phyloP scores from a whole-genome alignment of 1,140 invertebrate species.

The Cyclargus thomasi region DNA sequence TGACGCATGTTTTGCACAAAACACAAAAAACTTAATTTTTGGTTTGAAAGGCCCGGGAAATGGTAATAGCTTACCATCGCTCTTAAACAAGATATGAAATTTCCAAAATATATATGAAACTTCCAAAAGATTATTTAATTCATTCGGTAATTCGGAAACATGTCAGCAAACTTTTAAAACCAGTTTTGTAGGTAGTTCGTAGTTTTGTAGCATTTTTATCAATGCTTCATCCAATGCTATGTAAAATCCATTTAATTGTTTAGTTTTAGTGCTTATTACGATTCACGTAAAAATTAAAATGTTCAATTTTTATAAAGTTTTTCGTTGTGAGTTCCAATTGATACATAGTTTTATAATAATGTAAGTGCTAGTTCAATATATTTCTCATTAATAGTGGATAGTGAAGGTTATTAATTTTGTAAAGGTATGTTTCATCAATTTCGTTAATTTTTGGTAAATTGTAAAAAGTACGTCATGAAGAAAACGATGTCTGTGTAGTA shows the following conservation, averaged over 20 bases:
- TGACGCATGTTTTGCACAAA: too few species aligned
- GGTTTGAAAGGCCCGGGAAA: too few species aligned
- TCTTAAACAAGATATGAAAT: too few species aligned
- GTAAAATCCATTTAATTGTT: neutral
- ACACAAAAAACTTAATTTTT: too few species aligned
- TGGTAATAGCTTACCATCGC: too few species aligned
- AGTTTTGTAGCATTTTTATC: neutral
- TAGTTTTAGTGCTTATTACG: neutral
- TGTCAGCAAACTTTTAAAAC: neutral
- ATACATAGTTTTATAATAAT: neutral
- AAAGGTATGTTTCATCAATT: neutral
- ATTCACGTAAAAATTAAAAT: neutral
- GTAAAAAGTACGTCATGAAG: neutral
- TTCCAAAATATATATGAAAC: too few species aligned
- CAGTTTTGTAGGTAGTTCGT: neutral
- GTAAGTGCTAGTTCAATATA: neutral
- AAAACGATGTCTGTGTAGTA: too few species aligned
- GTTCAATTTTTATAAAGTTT: neutral
- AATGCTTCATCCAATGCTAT: neutral
- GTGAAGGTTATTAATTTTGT: neutral
- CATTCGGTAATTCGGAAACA: neutral
- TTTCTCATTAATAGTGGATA: neutral
- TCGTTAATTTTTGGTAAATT: neutral
- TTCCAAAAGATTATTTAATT: neutral
- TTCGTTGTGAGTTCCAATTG: neutral